phyloP scores from a whole-genome alignment of 2,888 invertebrate species.

The Athalia cordata region DNA sequence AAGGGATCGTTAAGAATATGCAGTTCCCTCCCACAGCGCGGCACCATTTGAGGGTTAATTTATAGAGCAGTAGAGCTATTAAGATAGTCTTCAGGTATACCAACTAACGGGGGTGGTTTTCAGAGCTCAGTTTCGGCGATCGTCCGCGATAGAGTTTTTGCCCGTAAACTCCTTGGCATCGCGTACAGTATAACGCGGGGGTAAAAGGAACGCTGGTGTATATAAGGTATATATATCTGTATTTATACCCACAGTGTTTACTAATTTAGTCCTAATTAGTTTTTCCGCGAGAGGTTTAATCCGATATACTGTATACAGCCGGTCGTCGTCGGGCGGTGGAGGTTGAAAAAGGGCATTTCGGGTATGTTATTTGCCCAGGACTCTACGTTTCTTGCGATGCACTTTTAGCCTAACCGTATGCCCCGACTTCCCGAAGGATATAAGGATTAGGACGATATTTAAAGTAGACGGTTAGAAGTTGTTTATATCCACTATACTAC shows the following conservation, averaged over 20 bases:
- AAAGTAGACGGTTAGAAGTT: conserved; percentile 55
- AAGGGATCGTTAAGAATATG: conserved; percentile 14
- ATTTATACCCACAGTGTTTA: conserved; percentile 22
- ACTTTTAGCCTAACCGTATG: conserved; percentile 6
- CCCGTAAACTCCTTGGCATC: conserved; percentile 7
- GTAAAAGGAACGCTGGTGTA: too few relatives aligned
- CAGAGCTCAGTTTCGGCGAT: neutral
- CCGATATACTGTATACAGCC: neutral
- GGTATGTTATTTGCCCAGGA: neutral
- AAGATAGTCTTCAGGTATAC: conserved; percentile 22
- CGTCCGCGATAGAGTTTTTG: conserved; percentile 35
- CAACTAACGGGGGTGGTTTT: too few relatives aligned
- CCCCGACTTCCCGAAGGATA: neutral
- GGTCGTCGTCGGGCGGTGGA: neutral
- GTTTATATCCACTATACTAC: conserved; percentile 40
- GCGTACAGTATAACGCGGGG: neutral
- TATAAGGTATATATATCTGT: neutral
- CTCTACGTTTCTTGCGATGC: conserved; percentile 25
- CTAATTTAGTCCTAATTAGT: conserved; percentile 44
- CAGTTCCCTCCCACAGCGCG: neutral
- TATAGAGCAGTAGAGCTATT: conserved; percentile 16
- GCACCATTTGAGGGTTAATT: conserved; percentile 17
- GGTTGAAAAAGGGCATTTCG: neutral
- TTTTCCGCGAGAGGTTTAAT: conserved; percentile 21
- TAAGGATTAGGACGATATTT: conserved; percentile 64